Percentiles rank a stretch among this genome's conserved stretches.
These are phyloP conservation scores for Tetramorium alpestre DNA, from an alignment of 1,140 invertebrate genomes.

Conservation along the genomic window DNA sequence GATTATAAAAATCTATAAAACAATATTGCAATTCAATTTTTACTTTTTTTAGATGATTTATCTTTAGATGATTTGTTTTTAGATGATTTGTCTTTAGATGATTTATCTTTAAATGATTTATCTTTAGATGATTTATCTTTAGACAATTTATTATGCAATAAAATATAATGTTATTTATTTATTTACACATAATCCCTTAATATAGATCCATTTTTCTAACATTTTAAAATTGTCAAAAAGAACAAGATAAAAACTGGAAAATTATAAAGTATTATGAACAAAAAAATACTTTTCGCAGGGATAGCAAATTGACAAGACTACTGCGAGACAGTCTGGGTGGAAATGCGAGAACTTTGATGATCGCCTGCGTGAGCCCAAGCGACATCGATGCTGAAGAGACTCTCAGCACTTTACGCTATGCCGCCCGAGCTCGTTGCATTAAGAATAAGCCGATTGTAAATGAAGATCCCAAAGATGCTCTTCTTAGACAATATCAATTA, in stretches of 20 bases:
- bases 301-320: conserved; percentile 96
- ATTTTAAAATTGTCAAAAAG: background rate
- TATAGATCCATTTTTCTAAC: background rate
- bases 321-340: conserved; percentile 96
- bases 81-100: background rate
- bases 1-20: no score
- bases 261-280: background rate
- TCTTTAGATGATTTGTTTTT: no score
- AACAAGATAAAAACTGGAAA: background rate
- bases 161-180: background rate
- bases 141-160: background rate
- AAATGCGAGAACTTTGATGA: conserved; percentile 97
- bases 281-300: conserved; percentile 89
- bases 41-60: background rate
- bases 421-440: conserved; percentile 97
- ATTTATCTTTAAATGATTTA: background rate
- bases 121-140: background rate
- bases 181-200: background rate
- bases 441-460: conserved; percentile 97
- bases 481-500: conserved; percentile 95
- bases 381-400: conserved; percentile 97
- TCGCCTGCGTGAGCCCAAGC: conserved; percentile 96
- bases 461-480: conserved; percentile 96
- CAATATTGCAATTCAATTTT: no score
- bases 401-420: conserved; percentile 94